Evolutionary conservation across 2,888 invertebrate genomes (phyloP), one percentile per base, ranked within the genome.

Genomic region (Hyppa rectilinea): DNA sequence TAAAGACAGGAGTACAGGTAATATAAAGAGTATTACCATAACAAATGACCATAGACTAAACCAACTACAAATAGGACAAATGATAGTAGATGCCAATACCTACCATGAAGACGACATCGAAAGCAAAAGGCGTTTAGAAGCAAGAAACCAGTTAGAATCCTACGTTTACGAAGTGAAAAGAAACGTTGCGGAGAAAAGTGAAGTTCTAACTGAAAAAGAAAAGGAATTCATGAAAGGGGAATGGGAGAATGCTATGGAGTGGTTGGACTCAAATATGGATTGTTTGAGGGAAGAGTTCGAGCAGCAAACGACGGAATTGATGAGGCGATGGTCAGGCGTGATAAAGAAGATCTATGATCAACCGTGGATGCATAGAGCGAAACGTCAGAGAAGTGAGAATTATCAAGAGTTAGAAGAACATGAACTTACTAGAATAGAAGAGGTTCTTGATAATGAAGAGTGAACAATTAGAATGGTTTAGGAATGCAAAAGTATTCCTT

Each of bases 141-240:
- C 87, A 0, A 89, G 92, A 31, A 94, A 95, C 47, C 92, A 93
- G 52, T 49, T 94, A 31, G 94, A 95, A 82, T 86, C 90, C 0
- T 94, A 92, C 47, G 84, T 94, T 4, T 94, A 90, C 56, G 89
- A 86, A 47, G 88, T 91, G 0, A 94, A 92, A 61, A 88, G 90
- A 36, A 84, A 85, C 0, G 84, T 93, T 0, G 66, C 80, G 1
- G 92, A 93, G 0, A 87, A 90, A 45, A 80, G 78, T 3, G 87
- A 85, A 0, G 82, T 82, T 26, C 43, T 93, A 5, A 87, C 86
- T 0, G 85, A 85, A 12, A 80, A 86, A 58, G 93, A 92, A 29
- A 87, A 80, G 23, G 78, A 78, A 1, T 84, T 80, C 1, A 91
- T 93, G 87, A 76, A 87, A 0, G 82, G 80, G 2, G 92, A 94